These are phyloP conservation scores for Patagioenas fasciata DNA, from an alignment of 2,113 vertebrate genomes.

Conservation along the genomic window DNA sequence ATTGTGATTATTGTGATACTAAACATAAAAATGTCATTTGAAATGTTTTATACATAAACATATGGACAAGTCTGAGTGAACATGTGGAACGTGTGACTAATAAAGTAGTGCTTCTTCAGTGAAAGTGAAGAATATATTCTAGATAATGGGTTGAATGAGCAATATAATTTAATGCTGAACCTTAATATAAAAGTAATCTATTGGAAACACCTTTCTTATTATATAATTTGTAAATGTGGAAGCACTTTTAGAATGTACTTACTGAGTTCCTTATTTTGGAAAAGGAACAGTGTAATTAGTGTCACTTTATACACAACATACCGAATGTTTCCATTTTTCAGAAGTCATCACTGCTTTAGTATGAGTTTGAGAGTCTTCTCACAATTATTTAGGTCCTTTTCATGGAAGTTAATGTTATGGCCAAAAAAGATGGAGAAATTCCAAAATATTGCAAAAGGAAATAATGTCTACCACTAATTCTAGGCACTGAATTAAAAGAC, in stretches of 20 bases:
- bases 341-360: background rate
- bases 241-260: conserved; percentile 20
- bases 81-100: background rate
- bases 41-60: background rate
- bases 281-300: conserved; percentile 18
- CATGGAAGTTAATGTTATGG: background rate
- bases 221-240: conserved; percentile 26
- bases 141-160: background rate
- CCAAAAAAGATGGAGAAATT: background rate
- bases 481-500: background rate
- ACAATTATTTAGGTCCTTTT: background rate
- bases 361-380: background rate
- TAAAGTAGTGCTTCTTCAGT: conserved; percentile 14
- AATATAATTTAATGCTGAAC: conserved; percentile 30
- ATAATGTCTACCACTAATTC: background rate
- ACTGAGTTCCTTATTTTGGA: background rate
- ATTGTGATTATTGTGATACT: background rate
- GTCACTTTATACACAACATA: background rate
- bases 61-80: background rate
- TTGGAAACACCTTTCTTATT: conserved; percentile 40
- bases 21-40: background rate
- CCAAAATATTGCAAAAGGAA: background rate
- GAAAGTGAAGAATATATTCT: conserved; percentile 4
- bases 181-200: conserved; percentile 1
- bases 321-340: background rate